Base-by-base conservation (phyloP, 2,113 vertebrate genomes). In the Corynorhinus townsendii region DNA sequence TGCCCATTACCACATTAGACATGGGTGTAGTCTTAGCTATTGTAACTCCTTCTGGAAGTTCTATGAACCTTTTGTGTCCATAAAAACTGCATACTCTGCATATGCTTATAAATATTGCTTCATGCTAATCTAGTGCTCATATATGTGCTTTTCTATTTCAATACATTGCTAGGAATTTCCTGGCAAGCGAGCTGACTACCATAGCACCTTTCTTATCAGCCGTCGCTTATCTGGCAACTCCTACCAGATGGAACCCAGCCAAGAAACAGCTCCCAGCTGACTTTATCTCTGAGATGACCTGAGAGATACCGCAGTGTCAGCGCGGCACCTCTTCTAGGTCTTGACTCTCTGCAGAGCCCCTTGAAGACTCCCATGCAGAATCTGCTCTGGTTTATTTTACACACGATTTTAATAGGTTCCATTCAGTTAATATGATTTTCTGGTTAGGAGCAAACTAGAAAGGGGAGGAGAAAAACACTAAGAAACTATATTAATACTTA, bases 221-320 rank as follows among this genome's bases (percentile, higher is more conserved):
- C 91, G 28, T 91, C 96, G 47, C 89, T 96, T 89, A 82, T 75
- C n/a, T 96, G 93, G 64, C 40, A 94, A 47, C 35, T 14, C 79
- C 69, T 85, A 11, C 15, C 35, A 75, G 22, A 62, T 80, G 54
- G 83, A 90, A 73, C 11, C 2, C 38, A 19, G 62, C 52, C 76
- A 93, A 80, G 82, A 82, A 77, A 33, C 30, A 79, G 59, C 62
- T 71, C 73, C 62, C 71, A 24, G 54, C 12, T 66, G 93, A 91
- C 49, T n/a, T 56, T 47, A 68, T 56, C 86, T 79, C 0, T 68
- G 85, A 87, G 89, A 89, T 52, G 66, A 83, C n/a, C 49, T 45
- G 49, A 84, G 64, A 52, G 45, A 62, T 89, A 68, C 35, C 14
- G 16, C 20, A 30, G n/a, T 30, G 24, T 75, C 47, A 83, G 6